phyloP scores from a whole-genome alignment of 1,140 invertebrate genomes.

The Drosophila gunungcola region DNA sequence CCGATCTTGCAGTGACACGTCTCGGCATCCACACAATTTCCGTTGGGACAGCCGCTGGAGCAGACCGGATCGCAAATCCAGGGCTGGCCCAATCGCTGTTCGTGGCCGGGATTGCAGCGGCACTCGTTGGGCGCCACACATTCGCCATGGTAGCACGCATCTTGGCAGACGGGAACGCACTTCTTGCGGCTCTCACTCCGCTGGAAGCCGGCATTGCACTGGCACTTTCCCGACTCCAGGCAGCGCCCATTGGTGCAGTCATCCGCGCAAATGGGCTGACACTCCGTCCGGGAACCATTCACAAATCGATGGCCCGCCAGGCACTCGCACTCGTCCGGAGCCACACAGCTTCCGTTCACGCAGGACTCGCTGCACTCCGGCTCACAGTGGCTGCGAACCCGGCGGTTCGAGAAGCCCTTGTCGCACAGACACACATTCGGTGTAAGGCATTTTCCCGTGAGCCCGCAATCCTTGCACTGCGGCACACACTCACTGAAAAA shows the following conservation, averaged over 20 bases:
- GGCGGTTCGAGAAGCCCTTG: slow-evolving; percentile 58
- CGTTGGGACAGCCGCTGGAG: slow-evolving; percentile 64
- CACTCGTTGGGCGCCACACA: slow-evolving; percentile 87
- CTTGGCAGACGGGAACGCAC: slow-evolving; percentile 86
- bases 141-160: slow-evolving; percentile 87
- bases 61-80: slow-evolving; percentile 71
- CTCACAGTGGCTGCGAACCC: slow-evolving; percentile 53
- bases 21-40: slow-evolving; percentile 84
- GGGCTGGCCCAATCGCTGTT: slow-evolving; percentile 26
- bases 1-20: slow-evolving; percentile 82
- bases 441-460: slow-evolving; percentile 56
- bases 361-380: slow-evolving; percentile 75
- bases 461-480: slow-evolving; percentile 62
- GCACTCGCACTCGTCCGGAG: slow-evolving; percentile 84
- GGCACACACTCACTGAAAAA: slow-evolving; percentile 53
- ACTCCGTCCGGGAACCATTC: slow-evolving; percentile 51
- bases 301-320: slow-evolving; percentile 41
- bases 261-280: slow-evolving; percentile 81
- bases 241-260: slow-evolving; percentile 87
- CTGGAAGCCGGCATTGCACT: slow-evolving; percentile 86
- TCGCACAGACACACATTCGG: slow-evolving; percentile 61
- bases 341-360: slow-evolving; percentile 84
- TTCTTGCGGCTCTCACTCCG: slow-evolving; percentile 79
- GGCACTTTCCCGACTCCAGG: slow-evolving; percentile 85
- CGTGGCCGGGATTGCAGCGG: slow-evolving; percentile 84